Conservation (phyloP, 1,140 invertebrate species). For the Caenorhabditis remanei region DNA sequence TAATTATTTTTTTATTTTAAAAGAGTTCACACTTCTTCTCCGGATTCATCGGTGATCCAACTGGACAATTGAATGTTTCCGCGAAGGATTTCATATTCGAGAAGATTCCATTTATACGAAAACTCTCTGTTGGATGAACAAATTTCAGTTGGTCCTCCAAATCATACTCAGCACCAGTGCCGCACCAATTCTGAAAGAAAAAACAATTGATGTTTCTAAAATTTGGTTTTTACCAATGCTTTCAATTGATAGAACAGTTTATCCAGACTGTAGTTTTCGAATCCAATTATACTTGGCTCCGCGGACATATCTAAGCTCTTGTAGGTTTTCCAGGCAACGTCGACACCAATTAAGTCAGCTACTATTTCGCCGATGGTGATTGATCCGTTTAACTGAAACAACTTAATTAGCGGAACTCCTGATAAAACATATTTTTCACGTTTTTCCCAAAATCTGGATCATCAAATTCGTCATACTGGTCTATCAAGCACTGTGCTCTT, state of each 20-base stretch:
- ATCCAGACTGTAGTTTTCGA: neutral
- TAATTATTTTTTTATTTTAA: too few relatives aligned
- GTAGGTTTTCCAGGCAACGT: neutral
- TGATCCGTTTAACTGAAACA: neutral
- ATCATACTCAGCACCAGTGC: too few relatives aligned
- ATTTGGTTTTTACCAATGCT: neutral
- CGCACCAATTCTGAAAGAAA: neutral
- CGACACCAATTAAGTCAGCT: neutral
- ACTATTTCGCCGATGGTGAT: neutral
- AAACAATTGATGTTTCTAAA: too few relatives aligned
- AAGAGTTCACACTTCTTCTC: too few relatives aligned
- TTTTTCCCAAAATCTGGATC: neutral
- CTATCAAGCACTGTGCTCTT: neutral
- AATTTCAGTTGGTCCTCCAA: neutral
- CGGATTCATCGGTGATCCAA: too few relatives aligned
- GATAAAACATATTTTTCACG: neutral
- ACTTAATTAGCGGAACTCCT: neutral
- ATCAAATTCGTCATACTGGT: neutral
- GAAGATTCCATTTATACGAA: constrained; percentile 59
- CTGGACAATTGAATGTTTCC: too few relatives aligned
- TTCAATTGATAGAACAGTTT: neutral
- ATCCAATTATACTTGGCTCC: neutral
- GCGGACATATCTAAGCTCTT: neutral
- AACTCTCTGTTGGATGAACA: constrained; percentile 75
- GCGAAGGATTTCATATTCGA: too few relatives aligned